Base-by-base conservation (phyloP, 1,140 invertebrate species). In the Temnothorax curvispinosus region DNA sequence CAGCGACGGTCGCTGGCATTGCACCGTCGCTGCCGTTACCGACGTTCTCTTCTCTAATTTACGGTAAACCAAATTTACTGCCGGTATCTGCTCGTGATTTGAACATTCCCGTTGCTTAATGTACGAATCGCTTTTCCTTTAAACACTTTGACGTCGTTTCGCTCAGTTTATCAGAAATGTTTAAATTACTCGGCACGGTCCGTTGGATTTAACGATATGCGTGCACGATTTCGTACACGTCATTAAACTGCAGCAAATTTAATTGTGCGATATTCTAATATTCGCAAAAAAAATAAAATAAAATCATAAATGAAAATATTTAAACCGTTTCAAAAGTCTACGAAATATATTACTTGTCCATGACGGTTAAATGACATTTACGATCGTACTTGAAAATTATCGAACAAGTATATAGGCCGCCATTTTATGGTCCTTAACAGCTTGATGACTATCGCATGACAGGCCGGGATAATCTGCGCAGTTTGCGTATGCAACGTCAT, bases 1-100 rank as follows among this genome's bases (percentile, higher is more conserved):
- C 38, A 44, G 38, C 52, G 65, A 72, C 50, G 41, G 65, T 44
- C 69, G 58, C 11, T 44, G 41, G n/a, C 35, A 9, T 7, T 50
- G 32, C 18, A 9, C 8, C 13, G 47, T 11, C 52, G 13, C 27
- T 8, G 27, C 15, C 52, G 21, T 13, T 47, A 47, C 47, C 74
- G 67, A 67, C 75, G 88, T 81, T 35, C 88, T 74, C 72, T 89
- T 87, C 85, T 87, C 85, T 87, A 89, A 89, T 90, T 90, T 90
- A 89, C 88, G 65, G 60, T 86, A 76, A 87, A 87, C 88, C 85
- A 84, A 90, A 90, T 89, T 90, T 89, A 90, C 89, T 87, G 81
- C 78, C 69, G 88, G 74, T 78, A 89, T 90, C 67, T 85, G 85
- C 86, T 89, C 72, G 72, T 71, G 85, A 90, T 87, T 87, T 35